Evolutionary conservation across 2,797 vertebrate species (phyloP), one percentile per base, ranked within the genome.

Genomic region (Gobionotothen gibberifrons): DNA sequence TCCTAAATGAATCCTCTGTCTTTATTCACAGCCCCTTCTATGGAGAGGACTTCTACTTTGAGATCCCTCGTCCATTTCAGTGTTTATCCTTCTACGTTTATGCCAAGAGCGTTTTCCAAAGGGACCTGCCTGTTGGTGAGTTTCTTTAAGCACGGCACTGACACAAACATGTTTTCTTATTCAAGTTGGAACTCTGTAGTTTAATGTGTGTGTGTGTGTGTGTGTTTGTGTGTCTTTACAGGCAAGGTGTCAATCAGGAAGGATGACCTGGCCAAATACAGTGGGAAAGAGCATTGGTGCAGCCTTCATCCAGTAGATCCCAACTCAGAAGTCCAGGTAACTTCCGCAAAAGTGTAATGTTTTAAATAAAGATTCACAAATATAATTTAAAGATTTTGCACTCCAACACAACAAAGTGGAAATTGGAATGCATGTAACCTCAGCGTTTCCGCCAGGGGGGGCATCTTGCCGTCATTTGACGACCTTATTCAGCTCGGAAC

Each of bases 61-160:
- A 99, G 91, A 98, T 99, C 90, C 98, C 98, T 63, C 95, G 98
- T 83, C 94, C 95, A 62, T 99, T 99, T 94, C 98, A 98, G 92
- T 98, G 96, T 96, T 95, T 99, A 91, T 99, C 98, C 82, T 99
- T 99, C 94, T 98, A 97, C 74, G 95, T 99, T 89, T 99, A 97
- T 89, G 95, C 97, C 93, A 99, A 98, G 92, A 96, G 93, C 72
- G 96, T 99, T 93, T 96, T 99, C 83, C 98, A 98, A 72, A 96
- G 97, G 94, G 97, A 98, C 65, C 90, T 96, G 65, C 94, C 97
- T 81, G 96, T 99, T 92, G 98, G 98, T 99, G 89, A 93, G 97
- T 93, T 76, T 40, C n/a, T 57, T 69, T 68, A 29, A 81, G 16
- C 22, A 44, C 13, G 11, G 2, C 39, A 58, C 48, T 53, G 52